These are phyloP conservation scores for Drosophila merina DNA, from an alignment of 2,888 invertebrate genomes.

Conservation along the genomic window DNA sequence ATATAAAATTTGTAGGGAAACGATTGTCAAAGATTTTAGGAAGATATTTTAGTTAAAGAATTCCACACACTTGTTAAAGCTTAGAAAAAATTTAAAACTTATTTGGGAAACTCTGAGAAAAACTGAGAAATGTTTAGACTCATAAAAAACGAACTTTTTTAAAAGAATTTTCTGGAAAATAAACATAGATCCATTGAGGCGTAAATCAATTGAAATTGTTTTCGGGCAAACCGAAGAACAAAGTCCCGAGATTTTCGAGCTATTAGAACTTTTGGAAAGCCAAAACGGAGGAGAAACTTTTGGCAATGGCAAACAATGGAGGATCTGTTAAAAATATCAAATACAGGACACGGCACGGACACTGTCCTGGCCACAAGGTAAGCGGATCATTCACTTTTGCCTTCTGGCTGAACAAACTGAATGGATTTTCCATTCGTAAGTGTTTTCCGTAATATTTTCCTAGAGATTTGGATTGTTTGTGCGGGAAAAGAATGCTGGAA, in stretches of 20 bases:
- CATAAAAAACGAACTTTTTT: background rate
- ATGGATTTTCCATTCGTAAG: slow-evolving; percentile 32
- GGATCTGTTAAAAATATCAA: slow-evolving; percentile 25
- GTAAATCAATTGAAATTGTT: background rate
- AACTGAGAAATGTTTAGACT: too few species aligned
- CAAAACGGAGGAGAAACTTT: background rate
- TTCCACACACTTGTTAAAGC: too few species aligned
- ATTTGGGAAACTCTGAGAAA: background rate
- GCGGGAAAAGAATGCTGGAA: slow-evolving; percentile 55
- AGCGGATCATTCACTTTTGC: slow-evolving; percentile 58
- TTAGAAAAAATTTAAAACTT: background rate
- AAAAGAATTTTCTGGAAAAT: background rate
- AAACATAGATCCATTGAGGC: background rate
- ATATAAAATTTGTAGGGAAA: background rate
- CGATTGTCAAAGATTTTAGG: background rate
- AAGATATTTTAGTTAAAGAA: too few species aligned
- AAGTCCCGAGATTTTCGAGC: background rate
- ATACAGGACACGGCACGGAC: slow-evolving; percentile 3
- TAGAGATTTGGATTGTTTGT: slow-evolving; percentile 23
- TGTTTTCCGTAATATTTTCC: slow-evolving; percentile 38
- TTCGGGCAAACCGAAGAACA: background rate
- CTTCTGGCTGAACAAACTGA: slow-evolving; percentile 34
- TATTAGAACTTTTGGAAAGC: background rate
- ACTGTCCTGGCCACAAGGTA: slow-evolving; percentile 25
- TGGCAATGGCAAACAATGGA: background rate